These are phyloP conservation scores for Parotocinclus haroldoi DNA, from an alignment of 2,797 vertebrate species.

Conservation along the genomic window DNA sequence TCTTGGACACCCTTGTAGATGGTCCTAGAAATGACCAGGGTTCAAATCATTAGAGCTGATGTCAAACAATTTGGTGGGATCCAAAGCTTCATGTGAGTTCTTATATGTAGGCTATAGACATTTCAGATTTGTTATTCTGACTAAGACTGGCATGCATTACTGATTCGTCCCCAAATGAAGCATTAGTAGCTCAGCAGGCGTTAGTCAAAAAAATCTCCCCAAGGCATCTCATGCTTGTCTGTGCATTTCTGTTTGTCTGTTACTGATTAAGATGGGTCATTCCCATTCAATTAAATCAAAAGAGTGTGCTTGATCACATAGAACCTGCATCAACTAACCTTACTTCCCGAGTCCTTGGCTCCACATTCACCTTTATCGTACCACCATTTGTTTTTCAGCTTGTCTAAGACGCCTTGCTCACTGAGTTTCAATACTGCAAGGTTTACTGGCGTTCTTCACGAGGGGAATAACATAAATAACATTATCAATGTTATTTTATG, in stretches of 20 bases:
- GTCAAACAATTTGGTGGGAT: slow-evolving; percentile 45
- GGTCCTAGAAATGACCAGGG: slow-evolving; percentile 68
- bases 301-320: slow-evolving; percentile 90
- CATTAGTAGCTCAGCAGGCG: slow-evolving; percentile 89
- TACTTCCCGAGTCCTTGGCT: slow-evolving; percentile 93
- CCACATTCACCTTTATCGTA: slow-evolving; percentile 94
- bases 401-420: slow-evolving; percentile 99
- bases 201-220: slow-evolving; percentile 87
- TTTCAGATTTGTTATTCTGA: background rate
- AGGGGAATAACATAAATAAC: slow-evolving; percentile 99
- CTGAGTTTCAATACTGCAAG: slow-evolving; percentile 99
- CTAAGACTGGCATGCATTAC: slow-evolving; percentile 70
- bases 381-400: slow-evolving; percentile 99
- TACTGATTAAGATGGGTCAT: slow-evolving; percentile 83
- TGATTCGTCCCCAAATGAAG: slow-evolving; percentile 64
- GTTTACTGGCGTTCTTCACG: slow-evolving; percentile 99
- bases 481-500: slow-evolving; percentile 99
- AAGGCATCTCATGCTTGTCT: slow-evolving; percentile 94
- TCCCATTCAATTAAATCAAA: slow-evolving; percentile 73
- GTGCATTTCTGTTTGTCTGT: slow-evolving; percentile 67
- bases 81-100: slow-evolving; percentile 1
- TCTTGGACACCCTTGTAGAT: slow-evolving; percentile 81
- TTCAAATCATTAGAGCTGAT: slow-evolving; percentile 53
- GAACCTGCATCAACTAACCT: slow-evolving; percentile 98
- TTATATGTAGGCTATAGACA: background rate